Base-by-base conservation (phyloP, 1,140 invertebrate species). In the Ostrea denselamellosa region DNA sequence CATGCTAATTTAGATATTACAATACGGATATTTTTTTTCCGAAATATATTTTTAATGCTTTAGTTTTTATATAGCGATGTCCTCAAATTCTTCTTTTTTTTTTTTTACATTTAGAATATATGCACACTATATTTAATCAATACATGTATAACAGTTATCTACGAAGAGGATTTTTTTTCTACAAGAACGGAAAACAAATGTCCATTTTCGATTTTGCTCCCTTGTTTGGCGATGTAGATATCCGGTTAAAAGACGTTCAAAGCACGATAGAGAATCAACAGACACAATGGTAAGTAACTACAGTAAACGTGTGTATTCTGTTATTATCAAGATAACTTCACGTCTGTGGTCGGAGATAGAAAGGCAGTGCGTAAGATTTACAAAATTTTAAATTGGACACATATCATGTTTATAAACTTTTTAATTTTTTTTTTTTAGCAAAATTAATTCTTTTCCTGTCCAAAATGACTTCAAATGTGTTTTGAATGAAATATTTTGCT, bases 231-330 rank as follows among this genome's bases (percentile, higher is more conserved):
- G 8, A 28, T 0, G 2, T 2, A 9, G 14, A 17, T 44, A 12
- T 77, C 68, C 68, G 22, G 68, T 77, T 28, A 10, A 77, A 77
- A 77, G 68, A 77, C 68, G 68, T 77, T 14, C 8, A 28, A 77
- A 77, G 28, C 68, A 77, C 68, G 68, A 77, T 34, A 17, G 10
- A 44, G 0, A 77, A 28, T 77, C 34, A 25, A 77, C 10, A 77
- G 10, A 34, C 10, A 77, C 22, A 10, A 77, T 77, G 68, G 68
- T 77, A 17, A 77, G 68, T 28, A 68, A 1, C 17, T n/a, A 62
- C 0, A 62, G 56, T 62, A n/a, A 62, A 19, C 14, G 19, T 19
- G 7, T 62, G 17, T n/a, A 0, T 7, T 62, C 19, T 62, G 56
- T 44, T 44, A 44, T 44, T 44, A 2, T 44, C 34, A 44, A 44